A percentile compares a stretch with the other conserved stretches of the same genome.
These are phyloP conservation scores for Diorhabda elongata DNA, from an alignment of 1,140 invertebrate genomes.

Conservation along the genomic window DNA sequence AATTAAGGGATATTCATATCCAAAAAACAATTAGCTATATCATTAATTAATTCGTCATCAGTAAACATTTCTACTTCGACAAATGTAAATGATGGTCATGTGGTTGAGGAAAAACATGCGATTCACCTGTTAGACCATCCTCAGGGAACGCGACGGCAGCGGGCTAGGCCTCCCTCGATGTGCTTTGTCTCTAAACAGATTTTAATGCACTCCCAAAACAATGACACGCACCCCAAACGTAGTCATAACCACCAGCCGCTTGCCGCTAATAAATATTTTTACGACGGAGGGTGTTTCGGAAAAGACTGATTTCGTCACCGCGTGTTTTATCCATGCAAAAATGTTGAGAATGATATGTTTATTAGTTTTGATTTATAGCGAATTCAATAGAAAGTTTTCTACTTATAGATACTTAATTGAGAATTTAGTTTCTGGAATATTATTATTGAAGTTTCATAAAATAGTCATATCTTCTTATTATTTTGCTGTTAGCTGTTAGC, in stretches of 20 bases:
- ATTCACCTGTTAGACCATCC: slow-evolving; percentile 45
- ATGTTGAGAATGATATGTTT: too few relatives aligned
- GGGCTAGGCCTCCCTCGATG: slow-evolving; percentile 30
- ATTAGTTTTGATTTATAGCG: too few relatives aligned
- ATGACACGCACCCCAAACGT: slow-evolving; percentile 38
- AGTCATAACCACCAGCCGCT: slow-evolving; percentile 37
- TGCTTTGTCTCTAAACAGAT: slow-evolving; percentile 44
- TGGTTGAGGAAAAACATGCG: slow-evolving; percentile 35
- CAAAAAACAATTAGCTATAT: background rate
- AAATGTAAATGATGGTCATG: slow-evolving; percentile 19
- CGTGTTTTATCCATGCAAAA: background rate
- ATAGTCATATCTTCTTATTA: too few relatives aligned
- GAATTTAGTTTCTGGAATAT: too few relatives aligned
- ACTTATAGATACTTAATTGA: too few relatives aligned
- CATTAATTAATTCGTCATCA: slow-evolving; percentile 16
- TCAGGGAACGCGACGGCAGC: slow-evolving; percentile 30
- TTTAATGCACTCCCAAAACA: slow-evolving; percentile 45
- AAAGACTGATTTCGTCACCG: slow-evolving; percentile 11
- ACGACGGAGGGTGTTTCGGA: slow-evolving; percentile 14
- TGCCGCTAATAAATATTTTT: slow-evolving; percentile 42
- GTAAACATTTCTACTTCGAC: slow-evolving; percentile 7
- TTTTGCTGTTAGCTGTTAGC: too few relatives aligned
- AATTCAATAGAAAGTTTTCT: too few relatives aligned
- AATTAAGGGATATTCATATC: background rate
- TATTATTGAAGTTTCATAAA: too few relatives aligned